Evolutionary conservation across 2,888 invertebrate species (phyloP).

Genomic region (Phyto melanocephala): DNA sequence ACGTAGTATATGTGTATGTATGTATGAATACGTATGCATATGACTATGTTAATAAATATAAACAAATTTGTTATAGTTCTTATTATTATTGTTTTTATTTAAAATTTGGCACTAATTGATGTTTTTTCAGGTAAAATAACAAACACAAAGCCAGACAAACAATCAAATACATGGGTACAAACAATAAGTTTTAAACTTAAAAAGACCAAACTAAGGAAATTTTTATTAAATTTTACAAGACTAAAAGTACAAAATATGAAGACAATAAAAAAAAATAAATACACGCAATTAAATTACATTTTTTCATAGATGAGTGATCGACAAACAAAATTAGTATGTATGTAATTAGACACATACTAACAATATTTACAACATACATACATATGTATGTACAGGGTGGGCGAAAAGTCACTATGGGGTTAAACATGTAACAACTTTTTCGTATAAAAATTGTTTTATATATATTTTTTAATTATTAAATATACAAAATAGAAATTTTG

Average conservation of each 20-base stretch:
- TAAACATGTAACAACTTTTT: no score
- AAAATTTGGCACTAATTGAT: not conserved
- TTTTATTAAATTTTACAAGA: not conserved
- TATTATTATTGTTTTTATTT: not conserved
- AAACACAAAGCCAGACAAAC: not conserved
- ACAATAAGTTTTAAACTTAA: no score
- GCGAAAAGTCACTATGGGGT: no score
- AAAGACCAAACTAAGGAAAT: not conserved
- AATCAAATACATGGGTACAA: no score
- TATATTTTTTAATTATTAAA: no score
- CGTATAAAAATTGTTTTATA: no score
- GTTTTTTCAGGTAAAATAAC: not conserved
- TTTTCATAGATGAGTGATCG: slow-evolving; percentile 3
- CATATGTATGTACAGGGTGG: not conserved
- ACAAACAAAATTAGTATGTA: not conserved
- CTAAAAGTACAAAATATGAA: not conserved
- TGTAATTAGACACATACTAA: not conserved
- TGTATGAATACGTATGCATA: not conserved
- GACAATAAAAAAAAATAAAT: not conserved
- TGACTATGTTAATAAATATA: not conserved
- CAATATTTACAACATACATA: not conserved
- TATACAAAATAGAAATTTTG: no score
- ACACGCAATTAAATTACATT: not conserved
- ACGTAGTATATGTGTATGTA: no score
- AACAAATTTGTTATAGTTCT: not conserved